Base-by-base conservation (phyloP, 1,140 invertebrate species). In the Colletes gigas region DNA sequence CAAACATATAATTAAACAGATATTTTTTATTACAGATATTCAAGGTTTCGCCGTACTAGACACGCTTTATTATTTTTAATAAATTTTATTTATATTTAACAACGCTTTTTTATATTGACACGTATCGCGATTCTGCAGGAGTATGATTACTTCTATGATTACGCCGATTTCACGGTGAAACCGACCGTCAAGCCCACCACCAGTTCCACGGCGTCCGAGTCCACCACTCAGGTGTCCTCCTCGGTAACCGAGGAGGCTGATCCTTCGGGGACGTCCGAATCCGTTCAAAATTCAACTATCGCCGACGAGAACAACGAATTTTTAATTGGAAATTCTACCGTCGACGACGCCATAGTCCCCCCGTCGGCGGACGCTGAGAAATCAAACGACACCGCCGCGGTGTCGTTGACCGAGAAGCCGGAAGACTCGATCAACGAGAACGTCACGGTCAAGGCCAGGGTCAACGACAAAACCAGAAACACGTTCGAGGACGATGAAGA, bases 91-190 rank as follows among this genome's bases (percentile, higher is more conserved):
- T n/a, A n/a, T n/a, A n/a, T n/a, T n/a, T n/a, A n/a, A n/a, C n/a
- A n/a, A n/a, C n/a, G n/a, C n/a, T 57, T 2, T 3, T 55, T 17
- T 44, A 54, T 3, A 66, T 21, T 68, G 14, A 59, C 17, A 10
- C 4, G 8, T 59, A n/a, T 59, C 8, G 5, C n/a, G 50, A 50
- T 62, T 65, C 1, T 74, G 12, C 79, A 93, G 92, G 91, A 89
- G 75, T 93, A 92, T 52, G 91, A 93, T 86, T 94, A 94, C 70
- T 89, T 91, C 39, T 94, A 94, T 82, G 94, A 94, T 83, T 94
- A 94, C 67, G 84, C 92, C 5, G 94, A 94, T 55, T 92, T 94
- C 65, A 94, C 93, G 8, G 75, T 93, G 55, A 93, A 92, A 74
- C 93, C 94, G 47, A 78, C 63, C 14, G 12, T 17, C 0, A 89